A percentile compares a stretch with the other conserved stretches of the same genome.
Conservation (phyloP, 1,140 invertebrate genomes). For the Bicyclus anynana region DNA sequence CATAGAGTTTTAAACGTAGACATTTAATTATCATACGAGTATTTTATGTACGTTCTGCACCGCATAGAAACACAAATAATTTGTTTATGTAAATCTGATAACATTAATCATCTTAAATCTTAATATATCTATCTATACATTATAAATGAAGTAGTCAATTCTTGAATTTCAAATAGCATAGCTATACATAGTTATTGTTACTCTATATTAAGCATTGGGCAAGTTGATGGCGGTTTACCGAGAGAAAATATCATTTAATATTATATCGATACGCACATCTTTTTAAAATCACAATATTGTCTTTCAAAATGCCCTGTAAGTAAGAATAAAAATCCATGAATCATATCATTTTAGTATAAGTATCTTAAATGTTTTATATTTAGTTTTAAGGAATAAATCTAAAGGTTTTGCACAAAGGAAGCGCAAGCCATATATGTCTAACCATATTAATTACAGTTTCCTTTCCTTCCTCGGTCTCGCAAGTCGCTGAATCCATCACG, state of each 20-base stretch:
- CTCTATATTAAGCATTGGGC: not conserved
- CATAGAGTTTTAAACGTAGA: slow-evolving; percentile 9
- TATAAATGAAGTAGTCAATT: slow-evolving; percentile 54
- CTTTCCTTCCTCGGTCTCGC: not conserved
- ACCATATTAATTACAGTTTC: not conserved
- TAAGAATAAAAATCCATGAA: slow-evolving; percentile 33
- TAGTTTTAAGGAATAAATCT: not conserved
- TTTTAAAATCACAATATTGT: not conserved
- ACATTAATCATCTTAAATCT: slow-evolving; percentile 9
- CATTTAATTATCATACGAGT: slow-evolving; percentile 12
- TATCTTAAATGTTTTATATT: slow-evolving; percentile 2
- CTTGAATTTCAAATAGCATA: slow-evolving; percentile 46
- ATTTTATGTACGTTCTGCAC: slow-evolving; percentile 15
- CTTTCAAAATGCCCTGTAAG: not conserved
- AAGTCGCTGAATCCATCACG: not conserved
- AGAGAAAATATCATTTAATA: not conserved
- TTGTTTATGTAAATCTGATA: slow-evolving; percentile 9
- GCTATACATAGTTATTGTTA: slow-evolving; percentile 37
- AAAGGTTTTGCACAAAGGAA: not conserved
- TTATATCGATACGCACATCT: not conserved
- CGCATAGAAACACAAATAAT: slow-evolving; percentile 6
- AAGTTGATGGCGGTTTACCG: not conserved
- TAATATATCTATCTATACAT: slow-evolving; percentile 10
- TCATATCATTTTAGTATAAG: slow-evolving; percentile 59
- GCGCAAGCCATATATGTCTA: not conserved